Evolutionary conservation across 2,113 vertebrate species (phyloP).

Genomic region (Oncorhynchus masou): DNA sequence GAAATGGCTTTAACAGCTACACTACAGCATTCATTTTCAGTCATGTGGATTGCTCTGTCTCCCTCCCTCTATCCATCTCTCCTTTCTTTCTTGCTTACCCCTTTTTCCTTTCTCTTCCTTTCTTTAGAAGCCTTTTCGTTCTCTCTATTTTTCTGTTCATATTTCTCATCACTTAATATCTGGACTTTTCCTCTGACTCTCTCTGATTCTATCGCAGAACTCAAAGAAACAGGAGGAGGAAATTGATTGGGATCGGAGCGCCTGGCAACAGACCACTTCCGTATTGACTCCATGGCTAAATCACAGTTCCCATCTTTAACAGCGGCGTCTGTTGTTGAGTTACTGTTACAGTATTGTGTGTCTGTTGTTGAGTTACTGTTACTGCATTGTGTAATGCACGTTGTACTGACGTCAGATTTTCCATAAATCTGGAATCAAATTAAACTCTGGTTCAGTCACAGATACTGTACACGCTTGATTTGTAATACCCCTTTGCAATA

Average conservation of each 20-base stretch:
- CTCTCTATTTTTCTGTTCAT: slow-evolving; percentile 3
- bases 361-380: slow-evolving; percentile 36
- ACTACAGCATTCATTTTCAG: slow-evolving; percentile 28
- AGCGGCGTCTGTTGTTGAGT: slow-evolving; percentile 34
- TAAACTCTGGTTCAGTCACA: slow-evolving; percentile 5
- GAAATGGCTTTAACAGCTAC: slow-evolving; percentile 40
- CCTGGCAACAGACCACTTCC: slow-evolving; percentile 15
- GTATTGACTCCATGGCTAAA: slow-evolving; percentile 12
- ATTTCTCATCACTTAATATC: neutral
- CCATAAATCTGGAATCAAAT: slow-evolving; percentile 20
- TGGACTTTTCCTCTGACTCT: slow-evolving; percentile 19
- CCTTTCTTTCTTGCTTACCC: neutral
- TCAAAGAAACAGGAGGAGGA: slow-evolving; percentile 15
- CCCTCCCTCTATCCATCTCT: neutral
- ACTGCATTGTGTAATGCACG: slow-evolving; percentile 20
- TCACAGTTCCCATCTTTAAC: slow-evolving; percentile 11
- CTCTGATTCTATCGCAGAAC: neutral
- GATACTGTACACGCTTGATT: slow-evolving; percentile 30
- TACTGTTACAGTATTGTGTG: slow-evolving; percentile 28
- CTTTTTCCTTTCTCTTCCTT: slow-evolving; percentile 11
- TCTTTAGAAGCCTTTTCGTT: neutral
- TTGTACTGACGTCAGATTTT: slow-evolving; percentile 33
- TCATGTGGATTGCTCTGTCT: slow-evolving; percentile 17
- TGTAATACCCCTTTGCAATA: slow-evolving; percentile 12
- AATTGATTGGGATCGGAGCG: slow-evolving; percentile 38